Conservation (phyloP, 2,113 vertebrate genomes). For the Choloepus hoffmanni region DNA sequence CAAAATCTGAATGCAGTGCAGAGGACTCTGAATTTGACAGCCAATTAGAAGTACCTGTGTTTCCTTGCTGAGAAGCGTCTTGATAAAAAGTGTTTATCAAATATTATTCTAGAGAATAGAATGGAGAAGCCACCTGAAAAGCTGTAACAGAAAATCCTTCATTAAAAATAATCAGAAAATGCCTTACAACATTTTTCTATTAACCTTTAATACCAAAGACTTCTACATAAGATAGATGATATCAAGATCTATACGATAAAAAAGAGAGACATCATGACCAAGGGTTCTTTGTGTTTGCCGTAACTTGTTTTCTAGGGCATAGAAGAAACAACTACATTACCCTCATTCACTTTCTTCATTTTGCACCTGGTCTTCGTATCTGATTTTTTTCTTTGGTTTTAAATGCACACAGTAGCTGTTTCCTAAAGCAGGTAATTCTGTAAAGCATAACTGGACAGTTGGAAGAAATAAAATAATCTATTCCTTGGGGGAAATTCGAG, state of each 20-base stretch:
- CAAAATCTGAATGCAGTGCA: rapidly evolving
- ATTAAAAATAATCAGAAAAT: neutral
- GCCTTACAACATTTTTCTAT: neutral
- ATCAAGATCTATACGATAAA: neutral
- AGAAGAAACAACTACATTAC: neutral
- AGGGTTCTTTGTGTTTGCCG: neutral
- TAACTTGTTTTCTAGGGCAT: neutral
- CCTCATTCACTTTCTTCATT: neutral
- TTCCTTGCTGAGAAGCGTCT: neutral
- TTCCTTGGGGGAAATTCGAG: neutral
- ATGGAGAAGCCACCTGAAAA: constrained; percentile 11
- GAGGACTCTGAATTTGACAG: neutral
- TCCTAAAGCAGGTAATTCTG: constrained; percentile 38
- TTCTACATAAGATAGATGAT: neutral
- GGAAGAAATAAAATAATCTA: constrained; percentile 9
- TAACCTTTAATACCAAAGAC: neutral
- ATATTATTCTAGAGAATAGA: constrained; percentile 10
- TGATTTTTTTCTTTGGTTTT: constrained; percentile 4
- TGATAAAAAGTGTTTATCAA: constrained; percentile 31
- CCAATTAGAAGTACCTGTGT: neutral
- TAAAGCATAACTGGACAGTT: neutral
- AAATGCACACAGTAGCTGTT: neutral
- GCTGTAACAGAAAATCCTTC: neutral
- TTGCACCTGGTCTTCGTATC: neutral
- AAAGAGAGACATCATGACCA: neutral